phyloP scores from a whole-genome alignment of 2,113 vertebrate species.

The Pantherophis guttatus region DNA sequence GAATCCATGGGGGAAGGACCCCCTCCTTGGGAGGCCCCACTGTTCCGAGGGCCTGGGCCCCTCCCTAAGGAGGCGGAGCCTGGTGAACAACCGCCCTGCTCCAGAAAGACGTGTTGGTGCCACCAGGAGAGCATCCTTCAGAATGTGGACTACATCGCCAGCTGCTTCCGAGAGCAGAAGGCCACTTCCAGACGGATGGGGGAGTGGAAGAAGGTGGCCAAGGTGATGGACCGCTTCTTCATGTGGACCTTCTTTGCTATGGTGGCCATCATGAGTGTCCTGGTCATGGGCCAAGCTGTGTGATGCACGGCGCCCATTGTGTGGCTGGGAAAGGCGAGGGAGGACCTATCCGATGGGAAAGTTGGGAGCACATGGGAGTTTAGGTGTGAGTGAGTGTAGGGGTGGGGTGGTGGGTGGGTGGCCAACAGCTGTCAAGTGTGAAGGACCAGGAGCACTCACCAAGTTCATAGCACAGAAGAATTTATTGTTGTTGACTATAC shows the following conservation, averaged over 20 bases:
- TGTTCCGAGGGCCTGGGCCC: background rate
- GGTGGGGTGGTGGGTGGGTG: background rate
- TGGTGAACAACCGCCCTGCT: conserved; percentile 28
- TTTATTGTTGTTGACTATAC: background rate
- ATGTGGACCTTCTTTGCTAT: conserved; percentile 89
- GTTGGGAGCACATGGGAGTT: background rate
- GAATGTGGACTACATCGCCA: conserved; percentile 79
- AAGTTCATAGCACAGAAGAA: background rate
- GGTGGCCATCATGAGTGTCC: conserved; percentile 86
- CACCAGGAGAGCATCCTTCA: conserved; percentile 69
- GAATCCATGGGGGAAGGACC: conserved; percentile 43
- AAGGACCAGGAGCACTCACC: background rate
- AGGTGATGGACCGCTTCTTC: conserved; percentile 88
- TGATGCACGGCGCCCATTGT: conserved; percentile 19
- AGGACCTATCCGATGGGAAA: no score
- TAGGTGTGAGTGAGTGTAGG: background rate
- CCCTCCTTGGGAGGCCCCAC: background rate
- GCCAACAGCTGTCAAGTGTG: background rate
- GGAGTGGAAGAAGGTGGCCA: conserved; percentile 87
- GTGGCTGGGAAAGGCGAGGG: background rate
- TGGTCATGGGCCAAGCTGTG: conserved; percentile 80
- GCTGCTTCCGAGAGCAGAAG: conserved; percentile 78
- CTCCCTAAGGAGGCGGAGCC: background rate
- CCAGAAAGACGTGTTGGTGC: conserved; percentile 64
- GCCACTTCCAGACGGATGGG: conserved; percentile 74